These are phyloP conservation scores for Phthorimaea operculella DNA, from an alignment of 1,140 invertebrate species.

Conservation along the genomic window DNA sequence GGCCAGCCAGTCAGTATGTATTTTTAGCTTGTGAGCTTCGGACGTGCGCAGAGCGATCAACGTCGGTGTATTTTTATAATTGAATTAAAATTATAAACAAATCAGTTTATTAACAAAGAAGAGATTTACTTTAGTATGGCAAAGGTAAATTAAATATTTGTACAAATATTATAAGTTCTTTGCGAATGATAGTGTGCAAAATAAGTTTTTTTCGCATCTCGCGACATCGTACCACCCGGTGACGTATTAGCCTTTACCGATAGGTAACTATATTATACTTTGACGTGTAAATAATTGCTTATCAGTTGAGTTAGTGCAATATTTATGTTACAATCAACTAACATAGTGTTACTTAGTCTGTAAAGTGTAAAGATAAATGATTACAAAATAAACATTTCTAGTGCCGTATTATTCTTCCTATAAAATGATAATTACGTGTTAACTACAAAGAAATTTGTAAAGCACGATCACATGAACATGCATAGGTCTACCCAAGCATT, in stretches of 20 bases:
- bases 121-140: constrained; percentile 36
- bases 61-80: constrained; percentile 43
- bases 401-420: background rate
- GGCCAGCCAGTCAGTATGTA: constrained; percentile 45
- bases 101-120: constrained; percentile 18
- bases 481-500: no score
- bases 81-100: constrained; percentile 37
- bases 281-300: constrained; percentile 1
- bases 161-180: constrained; percentile 4
- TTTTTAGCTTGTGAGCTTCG: constrained; percentile 41
- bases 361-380: no score
- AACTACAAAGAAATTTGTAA: constrained; percentile 6
- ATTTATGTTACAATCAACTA: no score
- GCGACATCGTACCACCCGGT: constrained; percentile 35
- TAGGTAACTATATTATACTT: background rate
- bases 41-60: constrained; percentile 27
- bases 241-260: constrained; percentile 16
- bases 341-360: no score
- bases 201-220: constrained; percentile 25
- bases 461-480: no score
- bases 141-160: constrained; percentile 36
- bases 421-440: background rate
- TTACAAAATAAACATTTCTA: background rate
- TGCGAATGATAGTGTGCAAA: constrained; percentile 5
- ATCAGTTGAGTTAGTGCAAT: no score